phyloP scores from a whole-genome alignment of 2,888 invertebrate genomes.

The Aspidapion aeneum region DNA sequence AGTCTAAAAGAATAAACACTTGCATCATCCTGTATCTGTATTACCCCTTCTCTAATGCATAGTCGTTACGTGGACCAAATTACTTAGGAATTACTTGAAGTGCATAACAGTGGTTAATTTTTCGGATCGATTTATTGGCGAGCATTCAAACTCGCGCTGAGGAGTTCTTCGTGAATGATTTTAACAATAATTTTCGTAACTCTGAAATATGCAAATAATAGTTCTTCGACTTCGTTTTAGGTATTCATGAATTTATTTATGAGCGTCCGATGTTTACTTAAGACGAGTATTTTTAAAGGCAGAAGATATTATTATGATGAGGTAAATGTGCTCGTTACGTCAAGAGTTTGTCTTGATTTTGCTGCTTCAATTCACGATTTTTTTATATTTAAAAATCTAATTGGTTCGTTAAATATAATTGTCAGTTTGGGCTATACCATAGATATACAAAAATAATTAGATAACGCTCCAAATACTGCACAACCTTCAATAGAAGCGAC shows the following conservation, averaged over 20 bases:
- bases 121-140: conserved; percentile 20
- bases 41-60: too few species aligned
- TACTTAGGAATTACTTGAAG: conserved; percentile 10
- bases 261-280: conserved; percentile 47
- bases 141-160: conserved; percentile 20
- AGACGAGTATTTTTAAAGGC: conserved; percentile 45
- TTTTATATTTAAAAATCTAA: too few species aligned
- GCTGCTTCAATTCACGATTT: background rate
- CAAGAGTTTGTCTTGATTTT: too few species aligned
- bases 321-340: conserved; percentile 1
- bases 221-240: conserved; percentile 38
- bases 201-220: conserved; percentile 49
- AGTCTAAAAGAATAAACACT: too few species aligned
- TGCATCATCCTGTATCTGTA: too few species aligned
- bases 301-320: conserved; percentile 14
- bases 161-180: conserved; percentile 21
- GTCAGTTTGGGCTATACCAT: too few species aligned
- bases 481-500: too few species aligned
- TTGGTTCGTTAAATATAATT: too few species aligned
- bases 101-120: conserved; percentile 18
- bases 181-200: conserved; percentile 38
- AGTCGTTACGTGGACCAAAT: conserved; percentile 10
- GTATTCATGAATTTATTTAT: conserved; percentile 49
- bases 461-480: too few species aligned
- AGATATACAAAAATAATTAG: too few species aligned